These are phyloP conservation scores for Zaprionus vittiger DNA, from an alignment of 1,140 invertebrate genomes.

Conservation along the genomic window DNA sequence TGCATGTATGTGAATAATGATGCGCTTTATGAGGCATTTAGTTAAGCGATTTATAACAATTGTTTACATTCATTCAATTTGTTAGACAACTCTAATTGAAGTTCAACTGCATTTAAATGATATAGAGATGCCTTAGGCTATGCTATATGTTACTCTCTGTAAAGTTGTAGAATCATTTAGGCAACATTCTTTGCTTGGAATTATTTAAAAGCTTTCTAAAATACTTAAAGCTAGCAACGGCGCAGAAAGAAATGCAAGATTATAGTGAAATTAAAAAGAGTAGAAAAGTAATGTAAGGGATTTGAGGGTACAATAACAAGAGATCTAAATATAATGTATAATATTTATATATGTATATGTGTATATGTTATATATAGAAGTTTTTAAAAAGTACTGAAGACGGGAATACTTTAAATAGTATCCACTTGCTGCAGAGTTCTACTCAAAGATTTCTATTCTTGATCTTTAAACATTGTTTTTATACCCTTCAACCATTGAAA, in stretches of 20 bases:
- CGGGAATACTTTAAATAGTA: too few species aligned
- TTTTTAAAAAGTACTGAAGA: too few species aligned
- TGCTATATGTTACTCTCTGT: not conserved
- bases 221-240: slow-evolving; percentile 26
- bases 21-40: not conserved
- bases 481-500: too few species aligned
- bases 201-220: slow-evolving; percentile 28
- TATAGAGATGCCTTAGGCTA: not conserved
- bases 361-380: too few species aligned
- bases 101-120: not conserved
- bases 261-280: slow-evolving; percentile 20
- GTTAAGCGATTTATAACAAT: not conserved
- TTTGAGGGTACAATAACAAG: not conserved
- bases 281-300: not conserved
- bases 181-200: not conserved
- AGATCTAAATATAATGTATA: not conserved
- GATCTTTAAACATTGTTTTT: too few species aligned
- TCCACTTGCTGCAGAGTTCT: too few species aligned
- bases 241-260: slow-evolving; percentile 24
- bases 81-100: not conserved
- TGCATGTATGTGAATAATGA: not conserved
- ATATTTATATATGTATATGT: not conserved
- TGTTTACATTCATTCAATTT: not conserved
- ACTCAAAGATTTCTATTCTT: too few species aligned
- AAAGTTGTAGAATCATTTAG: not conserved